A percentile compares a stretch with the other conserved stretches of the same genome.
phyloP scores from a whole-genome alignment of 2,888 invertebrate species.

The Salpingus planirostris region DNA sequence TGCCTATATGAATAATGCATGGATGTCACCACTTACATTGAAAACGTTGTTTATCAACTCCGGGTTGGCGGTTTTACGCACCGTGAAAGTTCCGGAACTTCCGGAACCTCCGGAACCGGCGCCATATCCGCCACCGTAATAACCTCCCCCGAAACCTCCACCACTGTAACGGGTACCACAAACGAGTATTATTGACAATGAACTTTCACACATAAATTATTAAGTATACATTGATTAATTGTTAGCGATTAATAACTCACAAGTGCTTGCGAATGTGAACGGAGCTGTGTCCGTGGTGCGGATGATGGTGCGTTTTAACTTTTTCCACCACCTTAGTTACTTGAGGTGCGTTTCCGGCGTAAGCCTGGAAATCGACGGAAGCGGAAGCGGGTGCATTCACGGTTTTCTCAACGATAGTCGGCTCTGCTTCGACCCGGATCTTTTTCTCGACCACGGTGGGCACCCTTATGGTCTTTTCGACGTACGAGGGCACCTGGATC shows the following conservation, averaged over 20 bases:
- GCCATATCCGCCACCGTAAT: slow-evolving; percentile 16
- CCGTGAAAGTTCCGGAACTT: slow-evolving; percentile 14
- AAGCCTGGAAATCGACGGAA: slow-evolving; percentile 7
- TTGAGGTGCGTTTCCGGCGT: slow-evolving; percentile 10
- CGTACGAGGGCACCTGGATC: slow-evolving; percentile 35
- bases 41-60: slow-evolving; percentile 54
- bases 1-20: no score
- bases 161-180: background rate
- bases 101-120: slow-evolving; percentile 14
- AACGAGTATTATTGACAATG: no score
- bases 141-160: slow-evolving; percentile 9
- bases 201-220: no score
- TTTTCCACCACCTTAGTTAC: slow-evolving; percentile 15
- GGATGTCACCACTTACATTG: slow-evolving; percentile 50
- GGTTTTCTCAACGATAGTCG: slow-evolving; percentile 34
- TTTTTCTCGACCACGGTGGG: slow-evolving; percentile 36
- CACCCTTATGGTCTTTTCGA: slow-evolving; percentile 36
- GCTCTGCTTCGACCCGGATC: slow-evolving; percentile 32
- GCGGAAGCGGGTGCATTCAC: slow-evolving; percentile 23
- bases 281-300: background rate
- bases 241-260: no score
- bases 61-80: slow-evolving; percentile 29
- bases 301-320: slow-evolving; percentile 10
- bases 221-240: no score
- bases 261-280: no score